phyloP scores from a whole-genome alignment of 2,888 invertebrate genomes.

The Diabrotica balteata region DNA sequence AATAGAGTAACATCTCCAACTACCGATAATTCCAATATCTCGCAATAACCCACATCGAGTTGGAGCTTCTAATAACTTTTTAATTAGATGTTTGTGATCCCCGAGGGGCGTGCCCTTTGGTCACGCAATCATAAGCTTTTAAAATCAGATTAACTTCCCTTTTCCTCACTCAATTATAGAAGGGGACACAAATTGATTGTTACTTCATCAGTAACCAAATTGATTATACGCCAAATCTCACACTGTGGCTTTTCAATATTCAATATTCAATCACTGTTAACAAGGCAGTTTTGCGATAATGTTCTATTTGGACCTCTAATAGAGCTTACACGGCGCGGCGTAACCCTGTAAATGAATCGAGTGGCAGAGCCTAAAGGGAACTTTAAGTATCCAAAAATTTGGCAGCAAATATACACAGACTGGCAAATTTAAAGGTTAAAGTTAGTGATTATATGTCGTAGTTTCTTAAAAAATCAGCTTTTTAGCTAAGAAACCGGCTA shows the following conservation, averaged over 20 bases:
- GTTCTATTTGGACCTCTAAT: too few relatives aligned
- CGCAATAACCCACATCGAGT: conserved; percentile 31
- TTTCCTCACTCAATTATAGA: conserved; percentile 10
- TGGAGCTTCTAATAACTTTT: conserved; percentile 52
- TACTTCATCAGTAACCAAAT: conserved; percentile 39
- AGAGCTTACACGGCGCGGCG: too few relatives aligned
- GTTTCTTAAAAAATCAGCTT: too few relatives aligned
- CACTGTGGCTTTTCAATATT: conserved; percentile 36
- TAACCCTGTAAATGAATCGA: too few relatives aligned
- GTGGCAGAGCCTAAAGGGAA: too few relatives aligned
- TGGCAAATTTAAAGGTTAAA: too few relatives aligned
- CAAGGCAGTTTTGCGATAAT: background rate
- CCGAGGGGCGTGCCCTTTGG: conserved; percentile 54
- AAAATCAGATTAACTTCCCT: conserved; percentile 11
- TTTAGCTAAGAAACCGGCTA: too few relatives aligned
- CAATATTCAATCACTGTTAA: background rate
- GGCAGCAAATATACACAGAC: too few relatives aligned
- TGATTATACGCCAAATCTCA: conserved; percentile 37
- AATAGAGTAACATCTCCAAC: too few relatives aligned
- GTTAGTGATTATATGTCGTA: too few relatives aligned
- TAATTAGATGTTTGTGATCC: conserved; percentile 56
- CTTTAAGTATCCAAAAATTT: too few relatives aligned
- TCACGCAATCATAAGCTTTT: conserved; percentile 50
- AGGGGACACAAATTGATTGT: conserved; percentile 38
- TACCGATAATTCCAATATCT: too few relatives aligned